A percentile compares a stretch with the other conserved stretches of the same genome.
These are phyloP conservation scores for Lagopus leucura DNA, from an alignment of 2,113 vertebrate genomes.

Conservation along the genomic window DNA sequence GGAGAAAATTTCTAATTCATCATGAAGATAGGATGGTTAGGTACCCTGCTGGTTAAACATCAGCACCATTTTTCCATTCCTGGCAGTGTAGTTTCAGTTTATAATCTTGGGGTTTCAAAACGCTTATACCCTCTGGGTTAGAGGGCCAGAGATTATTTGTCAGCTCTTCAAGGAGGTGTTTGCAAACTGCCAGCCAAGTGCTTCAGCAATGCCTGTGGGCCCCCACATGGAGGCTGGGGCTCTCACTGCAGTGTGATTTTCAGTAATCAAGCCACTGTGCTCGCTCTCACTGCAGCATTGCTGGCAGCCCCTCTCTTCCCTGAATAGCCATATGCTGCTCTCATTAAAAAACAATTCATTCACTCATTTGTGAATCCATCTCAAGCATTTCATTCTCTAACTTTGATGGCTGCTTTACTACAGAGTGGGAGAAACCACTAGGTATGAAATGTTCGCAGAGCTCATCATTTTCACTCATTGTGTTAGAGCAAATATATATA, in stretches of 20 bases:
- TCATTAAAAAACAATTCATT: neutral
- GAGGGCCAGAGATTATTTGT: rapidly evolving
- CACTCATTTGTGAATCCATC: neutral
- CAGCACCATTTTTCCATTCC: neutral
- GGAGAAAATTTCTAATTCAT: neutral
- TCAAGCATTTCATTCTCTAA: neutral
- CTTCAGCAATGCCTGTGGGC: neutral
- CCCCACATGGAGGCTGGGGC: neutral
- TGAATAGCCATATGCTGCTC: neutral
- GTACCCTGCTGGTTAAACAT: neutral
- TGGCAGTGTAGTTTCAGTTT: neutral
- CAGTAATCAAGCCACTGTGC: neutral
- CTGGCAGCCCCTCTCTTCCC: neutral
- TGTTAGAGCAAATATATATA: neutral
- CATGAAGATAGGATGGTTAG: neutral
- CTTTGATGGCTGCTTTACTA: neutral
- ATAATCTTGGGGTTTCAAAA: neutral
- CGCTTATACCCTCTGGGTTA: neutral
- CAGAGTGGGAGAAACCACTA: neutral
- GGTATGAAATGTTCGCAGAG: neutral
- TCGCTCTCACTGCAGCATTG: neutral
- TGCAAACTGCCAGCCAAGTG: neutral
- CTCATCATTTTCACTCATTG: neutral
- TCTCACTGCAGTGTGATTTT: neutral
- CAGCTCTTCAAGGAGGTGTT: neutral